Evolutionary conservation across 2,113 vertebrate species (phyloP), one percentile per base, ranked within the genome.

Genomic region (Paratilapia polleni): DNA sequence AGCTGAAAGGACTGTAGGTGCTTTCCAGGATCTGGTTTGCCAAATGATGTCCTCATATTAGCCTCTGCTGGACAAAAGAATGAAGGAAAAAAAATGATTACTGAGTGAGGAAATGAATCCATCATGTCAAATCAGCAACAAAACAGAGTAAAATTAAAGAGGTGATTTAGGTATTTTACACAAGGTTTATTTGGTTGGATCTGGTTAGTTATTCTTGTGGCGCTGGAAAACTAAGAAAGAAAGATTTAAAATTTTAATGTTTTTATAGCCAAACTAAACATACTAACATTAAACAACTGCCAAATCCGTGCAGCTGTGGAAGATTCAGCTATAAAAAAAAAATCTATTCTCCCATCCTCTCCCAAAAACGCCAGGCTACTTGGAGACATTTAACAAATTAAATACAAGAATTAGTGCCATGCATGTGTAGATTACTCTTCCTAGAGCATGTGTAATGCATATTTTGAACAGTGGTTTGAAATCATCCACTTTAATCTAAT

Each of bases 31-130:
- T 94, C 95, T 86, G 93, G 92, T 86, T 91, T 94, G 81, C 87
- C 89, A 79, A 94, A 93, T 79, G 88, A 85, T 87, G 94, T 94
- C 95, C 89, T 96, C 96, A 96, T 96, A 95, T 90, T 94, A 95
- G 85, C 92, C 93, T 95, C 89, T 91, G 84, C 54, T 58, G 81
- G 28, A 63, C 82, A 84, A 77, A 75, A 87, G 14, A 88, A 79
- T 3, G 17, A 66, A 78, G 17, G n/a, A n/a, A 9, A 83, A 8
- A 68, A 80, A 24, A 13, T 8, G 4, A 12, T 62, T 20, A 11
- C 1, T 6, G 2, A 64, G 58, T 8, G 20, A 70, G 22, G 26
- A n/a, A 61, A 7, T 10, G 24, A 38, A 24, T 36, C 9, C 17
- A 43, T 5, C 6, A 8, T 36, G 20, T 41, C 6, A 5, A 17